Base-by-base conservation (phyloP, 2,888 invertebrate species). In the Drosophila demipolita region DNA sequence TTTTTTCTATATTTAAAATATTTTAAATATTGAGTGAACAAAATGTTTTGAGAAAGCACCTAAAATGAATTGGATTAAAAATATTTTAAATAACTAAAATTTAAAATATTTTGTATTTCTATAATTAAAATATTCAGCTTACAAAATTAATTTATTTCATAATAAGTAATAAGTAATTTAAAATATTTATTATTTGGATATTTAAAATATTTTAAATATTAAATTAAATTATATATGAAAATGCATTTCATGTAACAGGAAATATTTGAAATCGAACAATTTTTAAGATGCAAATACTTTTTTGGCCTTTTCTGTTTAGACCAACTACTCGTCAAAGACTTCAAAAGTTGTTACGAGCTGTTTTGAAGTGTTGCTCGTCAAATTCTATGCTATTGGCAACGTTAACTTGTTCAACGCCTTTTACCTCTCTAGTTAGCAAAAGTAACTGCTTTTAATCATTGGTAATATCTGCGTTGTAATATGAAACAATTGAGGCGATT, bases 381-480 rank as follows among this genome's bases (percentile, higher is more conserved):
- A 66, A 71, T 73, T 60, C 60, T 73, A 59, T 32, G 42, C 33
- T 12, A 69, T 69, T 69, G 69, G 63, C 63, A 60, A 65, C 45
- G 35, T 45, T 40, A 60, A 66, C 49, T 71, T 45, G 66, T 66
- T 73, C 29, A 23, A 42, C 32, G 66, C 75, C 75, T 36, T 66
- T 75, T 65, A 67, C 73, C 64, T 54, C 38, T 35, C 55, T 40
- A 36, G 62, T 35, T 63, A n/a, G 54, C 23, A 48, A 45, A 42
- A 36, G 53, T 62, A 40, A 62, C 62, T 29, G 67, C 6, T 26
- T 36, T 53, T 53, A 75, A 61, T 67, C 45, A 26, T 63, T 20
- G 48, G 26, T 35, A 57, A 40, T 68, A 74, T 70, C 77, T 71
- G 32, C 4, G 23, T 48, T 63, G 77, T 62, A 78, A 70, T 74